Percentiles rank a stretch among this genome's conserved stretches.
phyloP scores from a whole-genome alignment of 2,888 invertebrate genomes.

The Mythimna vitellina region DNA sequence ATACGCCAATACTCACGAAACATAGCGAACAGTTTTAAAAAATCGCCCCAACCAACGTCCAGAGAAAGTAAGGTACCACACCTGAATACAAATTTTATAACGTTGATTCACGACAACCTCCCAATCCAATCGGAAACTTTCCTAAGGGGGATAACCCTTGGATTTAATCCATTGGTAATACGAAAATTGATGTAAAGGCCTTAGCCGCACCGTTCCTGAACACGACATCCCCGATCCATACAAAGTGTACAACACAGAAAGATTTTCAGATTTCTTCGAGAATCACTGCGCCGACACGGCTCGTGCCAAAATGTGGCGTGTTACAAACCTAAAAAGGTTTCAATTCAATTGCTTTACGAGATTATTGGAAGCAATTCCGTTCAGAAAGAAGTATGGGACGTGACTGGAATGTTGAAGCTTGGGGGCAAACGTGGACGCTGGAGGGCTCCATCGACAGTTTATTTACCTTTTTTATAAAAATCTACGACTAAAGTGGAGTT shows the following conservation, averaged over 20 bases:
- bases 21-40: constrained; percentile 73
- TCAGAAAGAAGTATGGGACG: constrained; percentile 88
- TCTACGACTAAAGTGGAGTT: constrained; percentile 41
- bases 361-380: constrained; percentile 88
- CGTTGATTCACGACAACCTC: constrained; percentile 87
- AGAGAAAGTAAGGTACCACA: constrained; percentile 81
- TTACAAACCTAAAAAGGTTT: constrained; percentile 82
- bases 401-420: constrained; percentile 78
- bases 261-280: constrained; percentile 83
- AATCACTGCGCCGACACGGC: constrained; percentile 78
- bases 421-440: constrained; percentile 74
- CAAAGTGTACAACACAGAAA: constrained; percentile 79
- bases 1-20: constrained; percentile 60
- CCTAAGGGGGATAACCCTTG: constrained; percentile 84
- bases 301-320: constrained; percentile 82
- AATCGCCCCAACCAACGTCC: constrained; percentile 81
- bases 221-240: constrained; percentile 80
- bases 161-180: constrained; percentile 90
- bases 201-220: constrained; percentile 77
- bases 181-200: constrained; percentile 90
- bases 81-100: constrained; percentile 89
- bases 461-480: constrained; percentile 77
- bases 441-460: constrained; percentile 76
- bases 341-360: constrained; percentile 81
- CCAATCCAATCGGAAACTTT: constrained; percentile 87